Evolutionary conservation across 2,888 invertebrate genomes (phyloP).

Genomic region (Macropis europaea): DNA sequence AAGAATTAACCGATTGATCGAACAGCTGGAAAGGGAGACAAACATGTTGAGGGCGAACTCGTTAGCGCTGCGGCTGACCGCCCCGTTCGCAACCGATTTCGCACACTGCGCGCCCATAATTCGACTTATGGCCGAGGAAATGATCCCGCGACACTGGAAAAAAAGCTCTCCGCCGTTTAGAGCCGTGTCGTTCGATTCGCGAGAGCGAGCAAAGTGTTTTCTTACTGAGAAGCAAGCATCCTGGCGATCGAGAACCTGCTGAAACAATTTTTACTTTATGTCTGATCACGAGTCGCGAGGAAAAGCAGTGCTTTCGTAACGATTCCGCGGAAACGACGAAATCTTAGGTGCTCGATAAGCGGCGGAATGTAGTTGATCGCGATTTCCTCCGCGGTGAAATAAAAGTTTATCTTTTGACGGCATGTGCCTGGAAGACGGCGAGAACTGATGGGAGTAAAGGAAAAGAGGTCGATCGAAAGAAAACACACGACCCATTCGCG

Average conservation of each 20-base stretch:
- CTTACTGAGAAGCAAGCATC: no score
- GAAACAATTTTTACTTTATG: no score
- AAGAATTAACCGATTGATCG: slow-evolving; percentile 63
- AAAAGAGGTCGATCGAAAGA: slow-evolving; percentile 57
- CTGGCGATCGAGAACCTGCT: no score
- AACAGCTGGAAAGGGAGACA: slow-evolving; percentile 45
- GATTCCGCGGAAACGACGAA: background rate
- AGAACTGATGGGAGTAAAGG: slow-evolving; percentile 15
- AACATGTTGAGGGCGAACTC: slow-evolving; percentile 56
- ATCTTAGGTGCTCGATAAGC: background rate
- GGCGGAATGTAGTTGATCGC: background rate
- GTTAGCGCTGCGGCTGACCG: slow-evolving; percentile 63
- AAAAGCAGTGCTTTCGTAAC: background rate
- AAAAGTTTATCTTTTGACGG: slow-evolving; percentile 28
- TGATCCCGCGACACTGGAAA: slow-evolving; percentile 18
- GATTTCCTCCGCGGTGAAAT: background rate
- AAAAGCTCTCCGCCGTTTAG: background rate
- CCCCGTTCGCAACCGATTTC: slow-evolving; percentile 61
- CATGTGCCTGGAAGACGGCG: background rate
- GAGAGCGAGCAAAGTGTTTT: no score
- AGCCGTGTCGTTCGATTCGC: background rate
- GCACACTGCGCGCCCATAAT: slow-evolving; percentile 36
- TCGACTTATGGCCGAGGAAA: slow-evolving; percentile 48
- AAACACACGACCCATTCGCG: slow-evolving; percentile 44
- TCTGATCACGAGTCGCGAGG: no score